phyloP scores from a whole-genome alignment of 2,888 invertebrate genomes.

The Pegoplata infirma region DNA sequence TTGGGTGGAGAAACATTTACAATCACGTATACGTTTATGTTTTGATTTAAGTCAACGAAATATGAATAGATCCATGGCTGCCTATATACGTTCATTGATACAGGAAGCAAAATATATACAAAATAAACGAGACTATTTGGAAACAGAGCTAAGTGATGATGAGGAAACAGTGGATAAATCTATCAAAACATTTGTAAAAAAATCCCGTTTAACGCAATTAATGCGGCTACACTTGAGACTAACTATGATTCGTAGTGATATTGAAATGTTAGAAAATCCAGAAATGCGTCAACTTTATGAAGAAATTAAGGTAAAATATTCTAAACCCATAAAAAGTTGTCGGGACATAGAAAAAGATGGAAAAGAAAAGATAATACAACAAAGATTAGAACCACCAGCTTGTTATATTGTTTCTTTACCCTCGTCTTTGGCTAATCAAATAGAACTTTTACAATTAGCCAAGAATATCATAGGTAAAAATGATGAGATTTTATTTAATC shows the following conservation, averaged over 20 bases:
- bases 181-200: constrained; percentile 72
- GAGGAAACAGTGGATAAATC: constrained; percentile 73
- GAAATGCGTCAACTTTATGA: constrained; percentile 79
- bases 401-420: constrained; percentile 78
- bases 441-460: constrained; percentile 77
- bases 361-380: constrained; percentile 25
- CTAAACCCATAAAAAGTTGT: constrained; percentile 40
- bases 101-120: constrained; percentile 80
- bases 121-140: constrained; percentile 78
- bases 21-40: constrained; percentile 80
- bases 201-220: constrained; percentile 78
- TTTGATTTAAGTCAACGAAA: constrained; percentile 81
- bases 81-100: constrained; percentile 79
- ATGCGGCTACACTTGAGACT: constrained; percentile 81
- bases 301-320: constrained; percentile 69
- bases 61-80: constrained; percentile 79
- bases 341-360: too few species aligned
- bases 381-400: constrained; percentile 22
- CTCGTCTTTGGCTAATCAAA: constrained; percentile 78
- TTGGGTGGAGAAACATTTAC: constrained; percentile 80
- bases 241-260: constrained; percentile 80
- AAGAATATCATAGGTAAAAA: constrained; percentile 75
- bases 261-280: constrained; percentile 82
- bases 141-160: constrained; percentile 74
- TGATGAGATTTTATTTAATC: constrained; percentile 77